phyloP scores from a whole-genome alignment of 1,140 invertebrate genomes.

The Drosophila carrolli region DNA sequence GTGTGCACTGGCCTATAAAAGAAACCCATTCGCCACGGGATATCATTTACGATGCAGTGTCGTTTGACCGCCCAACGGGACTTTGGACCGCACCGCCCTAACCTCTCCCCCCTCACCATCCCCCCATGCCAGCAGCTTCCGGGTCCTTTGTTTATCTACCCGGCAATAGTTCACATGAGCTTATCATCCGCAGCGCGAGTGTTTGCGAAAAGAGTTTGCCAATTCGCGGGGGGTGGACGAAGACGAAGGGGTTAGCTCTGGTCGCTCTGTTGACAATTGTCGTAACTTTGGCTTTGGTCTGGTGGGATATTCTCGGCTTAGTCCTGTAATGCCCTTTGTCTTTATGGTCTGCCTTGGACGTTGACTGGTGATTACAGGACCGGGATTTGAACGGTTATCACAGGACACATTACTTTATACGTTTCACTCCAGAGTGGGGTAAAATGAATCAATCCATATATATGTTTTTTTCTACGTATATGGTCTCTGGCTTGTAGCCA shows the following conservation, averaged over 20 bases:
- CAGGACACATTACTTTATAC: slow-evolving; percentile 35
- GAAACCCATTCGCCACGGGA: slow-evolving; percentile 83
- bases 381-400: slow-evolving; percentile 51
- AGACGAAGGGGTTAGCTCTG: slow-evolving; percentile 67
- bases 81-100: slow-evolving; percentile 4
- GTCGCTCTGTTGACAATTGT: slow-evolving; percentile 23
- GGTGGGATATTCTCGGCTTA: slow-evolving; percentile 79
- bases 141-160: slow-evolving; percentile 70
- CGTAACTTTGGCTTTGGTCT: slow-evolving; percentile 38
- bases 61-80: slow-evolving; percentile 68
- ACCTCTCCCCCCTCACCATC: slow-evolving; percentile 16
- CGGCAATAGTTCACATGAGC: slow-evolving; percentile 83
- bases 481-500: not conserved
- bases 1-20: slow-evolving; percentile 75
- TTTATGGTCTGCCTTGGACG: slow-evolving; percentile 48
- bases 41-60: slow-evolving; percentile 74
- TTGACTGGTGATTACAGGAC: slow-evolving; percentile 47
- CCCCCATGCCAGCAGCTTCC: not conserved
- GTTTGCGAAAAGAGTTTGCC: slow-evolving; percentile 71
- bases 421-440: slow-evolving; percentile 3
- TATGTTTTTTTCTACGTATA: not conserved
- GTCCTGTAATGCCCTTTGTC: slow-evolving; percentile 67
- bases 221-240: slow-evolving; percentile 50
- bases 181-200: slow-evolving; percentile 68
- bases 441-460: slow-evolving; percentile 5